Evolutionary conservation across 2,113 vertebrate genomes (phyloP).

Genomic region (Onychorhynchus coronatus): DNA sequence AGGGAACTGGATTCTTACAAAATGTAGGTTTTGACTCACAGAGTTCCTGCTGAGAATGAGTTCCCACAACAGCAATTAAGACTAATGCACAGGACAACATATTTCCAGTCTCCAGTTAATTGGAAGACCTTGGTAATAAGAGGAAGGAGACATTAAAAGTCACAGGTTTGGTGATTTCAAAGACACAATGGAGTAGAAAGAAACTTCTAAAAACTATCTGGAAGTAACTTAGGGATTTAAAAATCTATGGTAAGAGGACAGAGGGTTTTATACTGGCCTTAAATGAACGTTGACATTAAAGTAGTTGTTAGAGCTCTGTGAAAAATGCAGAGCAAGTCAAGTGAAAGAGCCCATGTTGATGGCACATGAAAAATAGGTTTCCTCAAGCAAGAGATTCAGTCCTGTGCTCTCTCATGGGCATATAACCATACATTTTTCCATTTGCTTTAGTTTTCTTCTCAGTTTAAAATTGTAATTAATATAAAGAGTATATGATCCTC

Average conservation of each 20-base stretch:
- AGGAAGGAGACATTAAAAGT: neutral
- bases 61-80: neutral
- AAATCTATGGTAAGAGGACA: neutral
- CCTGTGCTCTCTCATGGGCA: neutral
- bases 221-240: slow-evolving; percentile 10
- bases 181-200: neutral
- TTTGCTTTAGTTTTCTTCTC: neutral
- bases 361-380: slow-evolving; percentile 6
- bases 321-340: slow-evolving; percentile 34
- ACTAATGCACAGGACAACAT: neutral
- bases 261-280: neutral
- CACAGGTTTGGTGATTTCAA: fast-evolving
- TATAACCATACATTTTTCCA: neutral
- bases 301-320: neutral
- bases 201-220: neutral
- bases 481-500: neutral
- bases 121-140: neutral
- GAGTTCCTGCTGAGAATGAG: neutral
- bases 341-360: slow-evolving; percentile 4
- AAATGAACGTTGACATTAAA: slow-evolving; percentile 29
- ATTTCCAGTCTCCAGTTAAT: neutral
- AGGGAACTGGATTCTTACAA: neutral
- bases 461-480: neutral
- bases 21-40: neutral
- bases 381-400: neutral